A percentile compares a stretch with the other conserved stretches of the same genome.
Conservation (phyloP, 2,888 invertebrate species). For the Ichneumoninae sp. region DNA sequence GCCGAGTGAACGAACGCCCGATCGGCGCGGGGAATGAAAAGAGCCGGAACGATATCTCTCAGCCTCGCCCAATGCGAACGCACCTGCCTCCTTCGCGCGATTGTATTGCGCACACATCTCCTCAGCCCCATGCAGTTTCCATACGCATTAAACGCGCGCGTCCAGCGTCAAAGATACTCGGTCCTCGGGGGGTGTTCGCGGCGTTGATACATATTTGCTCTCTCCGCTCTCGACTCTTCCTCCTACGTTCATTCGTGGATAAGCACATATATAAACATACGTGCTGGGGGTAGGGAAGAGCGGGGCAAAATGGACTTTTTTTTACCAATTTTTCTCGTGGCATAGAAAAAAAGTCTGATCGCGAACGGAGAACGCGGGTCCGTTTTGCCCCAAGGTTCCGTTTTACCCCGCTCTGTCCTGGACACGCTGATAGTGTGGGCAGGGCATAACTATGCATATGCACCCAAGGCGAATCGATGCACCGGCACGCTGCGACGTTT, state of each 20-base stretch:
- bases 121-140: slow-evolving; percentile 5
- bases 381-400: too few relatives aligned
- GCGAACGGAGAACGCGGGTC: too few relatives aligned
- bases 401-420: neutral
- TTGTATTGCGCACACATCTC: slow-evolving; percentile 47
- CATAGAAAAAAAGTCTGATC: too few relatives aligned
- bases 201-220: slow-evolving; percentile 73
- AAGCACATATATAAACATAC: neutral
- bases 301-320: too few relatives aligned
- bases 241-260: slow-evolving; percentile 6
- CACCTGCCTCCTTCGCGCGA: slow-evolving; percentile 58
- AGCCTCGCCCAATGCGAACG: slow-evolving; percentile 62
- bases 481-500: slow-evolving; percentile 26
- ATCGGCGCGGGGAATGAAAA: slow-evolving; percentile 9
- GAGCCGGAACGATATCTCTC: slow-evolving; percentile 49
- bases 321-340: too few relatives aligned
- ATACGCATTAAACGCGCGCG: slow-evolving; percentile 14
- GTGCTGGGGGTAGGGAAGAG: neutral
- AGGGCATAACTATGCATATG: slow-evolving; percentile 38
- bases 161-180: slow-evolving; percentile 57
- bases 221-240: slow-evolving; percentile 11
- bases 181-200: slow-evolving; percentile 67
- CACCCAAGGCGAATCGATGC: slow-evolving; percentile 36
- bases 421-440: slow-evolving; percentile 34
- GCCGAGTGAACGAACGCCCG: slow-evolving; percentile 73